Conservation (phyloP, 1,140 invertebrate species). For the Anastrepha obliqua region DNA sequence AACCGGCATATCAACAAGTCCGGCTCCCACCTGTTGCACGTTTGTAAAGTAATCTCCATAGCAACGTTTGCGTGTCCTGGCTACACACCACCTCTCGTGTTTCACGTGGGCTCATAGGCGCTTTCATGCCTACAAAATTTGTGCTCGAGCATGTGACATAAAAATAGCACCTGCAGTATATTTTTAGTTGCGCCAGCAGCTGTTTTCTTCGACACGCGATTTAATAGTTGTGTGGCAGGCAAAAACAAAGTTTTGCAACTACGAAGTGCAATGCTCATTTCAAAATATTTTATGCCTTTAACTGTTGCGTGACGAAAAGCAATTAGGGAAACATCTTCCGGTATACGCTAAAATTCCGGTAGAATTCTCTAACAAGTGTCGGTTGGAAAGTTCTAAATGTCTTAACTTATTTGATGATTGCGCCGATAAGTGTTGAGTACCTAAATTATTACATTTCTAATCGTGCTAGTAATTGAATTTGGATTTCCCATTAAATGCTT, state of each 20-base stretch:
- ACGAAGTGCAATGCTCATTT: neutral
- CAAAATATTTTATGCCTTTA: neutral
- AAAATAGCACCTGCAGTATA: neutral
- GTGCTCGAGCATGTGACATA: neutral
- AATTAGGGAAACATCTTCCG: neutral
- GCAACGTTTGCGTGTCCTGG: neutral
- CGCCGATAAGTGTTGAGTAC: neutral
- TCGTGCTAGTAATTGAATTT: neutral
- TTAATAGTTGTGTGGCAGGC: neutral
- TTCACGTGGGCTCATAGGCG: no score
- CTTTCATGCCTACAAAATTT: neutral
- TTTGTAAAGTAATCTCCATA: neutral
- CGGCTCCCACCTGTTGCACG: neutral
- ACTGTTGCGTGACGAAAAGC: neutral
- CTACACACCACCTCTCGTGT: no score
- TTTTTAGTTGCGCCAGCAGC: slow-evolving; percentile 12
- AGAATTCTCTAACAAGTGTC: neutral
- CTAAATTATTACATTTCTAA: neutral
- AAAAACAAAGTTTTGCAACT: neutral
- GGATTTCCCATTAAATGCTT: neutral
- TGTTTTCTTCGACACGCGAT: neutral
- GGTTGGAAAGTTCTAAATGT: neutral
- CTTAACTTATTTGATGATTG: neutral
- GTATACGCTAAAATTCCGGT: neutral
- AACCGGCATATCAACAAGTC: neutral